Evolutionary conservation across 2,113 vertebrate species (phyloP), one percentile per base, ranked within the genome.

Genomic region (Alosa alosa): DNA sequence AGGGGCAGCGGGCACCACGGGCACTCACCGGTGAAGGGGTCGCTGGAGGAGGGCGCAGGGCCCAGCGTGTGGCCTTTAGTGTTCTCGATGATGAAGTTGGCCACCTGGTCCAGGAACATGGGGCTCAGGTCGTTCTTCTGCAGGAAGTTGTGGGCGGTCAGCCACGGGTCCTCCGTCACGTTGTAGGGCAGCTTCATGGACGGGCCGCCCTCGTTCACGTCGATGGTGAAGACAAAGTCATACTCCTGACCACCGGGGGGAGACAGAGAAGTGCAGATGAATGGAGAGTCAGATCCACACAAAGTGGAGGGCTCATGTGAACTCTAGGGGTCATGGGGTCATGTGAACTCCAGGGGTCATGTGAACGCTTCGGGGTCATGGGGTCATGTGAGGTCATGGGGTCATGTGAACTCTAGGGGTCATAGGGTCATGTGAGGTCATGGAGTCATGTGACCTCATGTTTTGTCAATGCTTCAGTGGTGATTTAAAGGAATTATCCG

Each of bases 11-110:
- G 46, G 10, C 4, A 10, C 4, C 46, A 0, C 46, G 10, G 46
- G 57, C n/a, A 50, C 91, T 95, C 94, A 99, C 98, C 98, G 89
- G 98, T 99, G 89, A 99, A 99, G 0, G 98, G 98, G 94, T 99
- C 98, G 22, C 92, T 94, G 2, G 90, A 89, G 7, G 93, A 86
- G 81, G 92, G 94, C 6, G 95, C 93, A 75, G 91, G 90, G 84
- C 96, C 94, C 68, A 97, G 84, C 0, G 92, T 95, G 85, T 97
- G 96, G n/a, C 97, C 98, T 93, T 97, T 98, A 46, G 98, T 98
- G 91, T 99, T 99, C 89, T 99, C 96, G 22, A 99, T 97, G 89
- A 99, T 99, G 91, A 99, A 99, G 88, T 99, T 97, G 88, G 98
- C 98, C 86, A 99, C 98, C 88, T 99, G 98, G 95, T 99, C 98